phyloP scores from a whole-genome alignment of 1,140 invertebrate species.

The Leptinotarsa lineolata region DNA sequence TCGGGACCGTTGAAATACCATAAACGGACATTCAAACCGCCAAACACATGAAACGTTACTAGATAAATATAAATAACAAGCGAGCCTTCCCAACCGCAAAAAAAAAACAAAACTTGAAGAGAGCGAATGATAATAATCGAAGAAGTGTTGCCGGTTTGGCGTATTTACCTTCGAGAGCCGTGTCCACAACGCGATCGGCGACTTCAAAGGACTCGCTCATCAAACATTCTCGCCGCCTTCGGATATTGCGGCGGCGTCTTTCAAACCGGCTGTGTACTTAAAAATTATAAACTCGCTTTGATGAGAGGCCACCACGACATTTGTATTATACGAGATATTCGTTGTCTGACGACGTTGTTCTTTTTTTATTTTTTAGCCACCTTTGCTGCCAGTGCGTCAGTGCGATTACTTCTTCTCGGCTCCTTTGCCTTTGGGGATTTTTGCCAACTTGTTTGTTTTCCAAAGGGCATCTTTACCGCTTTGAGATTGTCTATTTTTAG shows the following conservation, averaged over 20 bases:
- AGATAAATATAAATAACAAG: background rate
- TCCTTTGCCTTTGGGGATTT: slow-evolving; percentile 1
- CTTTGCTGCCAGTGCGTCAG: background rate
- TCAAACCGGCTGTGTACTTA: slow-evolving; percentile 30
- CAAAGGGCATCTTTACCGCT: slow-evolving; percentile 4
- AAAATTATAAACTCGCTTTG: slow-evolving; percentile 40
- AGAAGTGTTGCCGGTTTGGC: slow-evolving; percentile 4
- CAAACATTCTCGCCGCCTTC: slow-evolving; percentile 29
- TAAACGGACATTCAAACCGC: too few relatives aligned
- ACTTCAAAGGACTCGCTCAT: slow-evolving; percentile 30
- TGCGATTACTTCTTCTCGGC: slow-evolving; percentile 5
- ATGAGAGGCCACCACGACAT: slow-evolving; percentile 35
- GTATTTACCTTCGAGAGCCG: slow-evolving; percentile 10
- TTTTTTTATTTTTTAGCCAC: slow-evolving; percentile 4
- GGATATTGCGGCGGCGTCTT: slow-evolving; percentile 21
- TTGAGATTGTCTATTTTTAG: background rate
- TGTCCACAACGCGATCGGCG: slow-evolving; percentile 18
- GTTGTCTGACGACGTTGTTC: background rate
- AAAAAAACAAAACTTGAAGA: background rate
- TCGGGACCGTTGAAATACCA: too few relatives aligned
- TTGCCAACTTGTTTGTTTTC: slow-evolving; percentile 8
- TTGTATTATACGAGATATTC: slow-evolving; percentile 23
- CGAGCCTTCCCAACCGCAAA: background rate
- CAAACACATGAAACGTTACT: slow-evolving; percentile 3
- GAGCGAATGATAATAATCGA: background rate